Conservation (phyloP, 2,113 vertebrate genomes). For the Silurus asotus region DNA sequence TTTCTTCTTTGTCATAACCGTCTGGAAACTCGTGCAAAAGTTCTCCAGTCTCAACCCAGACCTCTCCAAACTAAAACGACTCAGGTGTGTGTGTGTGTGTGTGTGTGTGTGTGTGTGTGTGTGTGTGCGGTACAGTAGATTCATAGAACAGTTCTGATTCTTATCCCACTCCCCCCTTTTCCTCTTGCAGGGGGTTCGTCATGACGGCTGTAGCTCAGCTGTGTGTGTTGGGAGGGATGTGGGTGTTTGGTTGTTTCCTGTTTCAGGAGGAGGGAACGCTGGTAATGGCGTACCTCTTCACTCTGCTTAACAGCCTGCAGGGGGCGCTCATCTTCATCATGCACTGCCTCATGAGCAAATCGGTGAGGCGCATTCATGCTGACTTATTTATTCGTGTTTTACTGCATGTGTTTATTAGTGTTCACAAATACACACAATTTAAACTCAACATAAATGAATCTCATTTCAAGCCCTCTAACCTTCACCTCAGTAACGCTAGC, state of each 20-base stretch:
- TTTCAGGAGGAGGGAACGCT: conserved; percentile 55
- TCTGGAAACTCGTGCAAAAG: conserved; percentile 82
- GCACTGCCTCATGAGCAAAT: conserved; percentile 83
- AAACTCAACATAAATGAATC: background rate
- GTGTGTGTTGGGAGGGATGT: conserved; percentile 82
- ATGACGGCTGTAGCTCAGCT: conserved; percentile 83
- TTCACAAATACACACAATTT: background rate
- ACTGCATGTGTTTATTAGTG: background rate
- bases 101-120: conserved; percentile 22
- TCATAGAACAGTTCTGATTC: background rate
- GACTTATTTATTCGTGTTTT: background rate
- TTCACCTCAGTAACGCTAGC: background rate
- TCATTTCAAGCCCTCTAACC: background rate
- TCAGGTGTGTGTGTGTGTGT: conserved; percentile 59
- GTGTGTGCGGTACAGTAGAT: background rate
- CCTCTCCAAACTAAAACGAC: conserved; percentile 74
- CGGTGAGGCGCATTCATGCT: conserved; percentile 63
- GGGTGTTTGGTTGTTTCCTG: conserved; percentile 83
- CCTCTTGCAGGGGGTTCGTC: conserved; percentile 73
- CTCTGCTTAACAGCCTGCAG: conserved; percentile 82
- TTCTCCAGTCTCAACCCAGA: conserved; percentile 83
- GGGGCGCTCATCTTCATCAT: conserved; percentile 81
- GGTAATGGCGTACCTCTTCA: conserved; percentile 75
- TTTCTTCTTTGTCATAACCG: conserved; percentile 77
- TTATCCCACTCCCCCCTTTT: background rate